Conservation (phyloP, 1,140 invertebrate species). For the Drosophila parvula region DNA sequence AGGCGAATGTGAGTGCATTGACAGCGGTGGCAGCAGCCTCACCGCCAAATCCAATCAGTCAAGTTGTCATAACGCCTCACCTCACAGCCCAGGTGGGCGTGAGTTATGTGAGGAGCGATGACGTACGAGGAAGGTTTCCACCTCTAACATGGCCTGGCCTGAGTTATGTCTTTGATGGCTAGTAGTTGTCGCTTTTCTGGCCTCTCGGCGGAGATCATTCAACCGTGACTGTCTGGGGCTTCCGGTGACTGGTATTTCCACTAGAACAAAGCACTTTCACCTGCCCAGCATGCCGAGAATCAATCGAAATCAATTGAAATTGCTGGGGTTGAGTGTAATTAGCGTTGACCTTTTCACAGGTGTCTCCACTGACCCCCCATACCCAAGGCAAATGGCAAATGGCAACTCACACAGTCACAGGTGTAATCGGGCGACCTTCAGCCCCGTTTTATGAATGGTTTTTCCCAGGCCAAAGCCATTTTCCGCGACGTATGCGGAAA, state of each 20-base stretch:
- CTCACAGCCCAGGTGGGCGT: slow-evolving; percentile 30
- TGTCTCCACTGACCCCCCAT: slow-evolving; percentile 47
- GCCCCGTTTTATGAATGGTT: slow-evolving; percentile 50
- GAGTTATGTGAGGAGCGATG: slow-evolving; percentile 50
- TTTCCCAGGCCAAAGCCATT: slow-evolving; percentile 64
- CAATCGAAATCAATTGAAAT: slow-evolving; percentile 41
- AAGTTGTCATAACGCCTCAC: slow-evolving; percentile 53
- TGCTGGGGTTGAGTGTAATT: slow-evolving; percentile 37
- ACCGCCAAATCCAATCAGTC: slow-evolving; percentile 62
- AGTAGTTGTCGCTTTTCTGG: slow-evolving; percentile 3
- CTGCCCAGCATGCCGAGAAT: slow-evolving; percentile 35
- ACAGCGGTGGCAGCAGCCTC: slow-evolving; percentile 28
- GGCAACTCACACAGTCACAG: slow-evolving; percentile 21
- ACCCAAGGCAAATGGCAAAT: slow-evolving; percentile 71
- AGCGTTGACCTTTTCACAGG: slow-evolving; percentile 73
- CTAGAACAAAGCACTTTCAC: slow-evolving; percentile 66
- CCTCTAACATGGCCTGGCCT: slow-evolving; percentile 13
- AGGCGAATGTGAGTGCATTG: slow-evolving; percentile 43
- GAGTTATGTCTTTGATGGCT: slow-evolving; percentile 46
- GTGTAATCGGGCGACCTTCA: slow-evolving; percentile 60
- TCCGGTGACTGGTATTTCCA: slow-evolving; percentile 26
- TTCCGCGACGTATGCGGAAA: slow-evolving; percentile 72
- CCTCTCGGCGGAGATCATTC: slow-evolving; percentile 43
- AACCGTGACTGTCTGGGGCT: slow-evolving; percentile 39
- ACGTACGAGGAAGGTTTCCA: slow-evolving; percentile 46